Base-by-base conservation (phyloP, 2,888 invertebrate genomes). In the Clitarchus hookeri region DNA sequence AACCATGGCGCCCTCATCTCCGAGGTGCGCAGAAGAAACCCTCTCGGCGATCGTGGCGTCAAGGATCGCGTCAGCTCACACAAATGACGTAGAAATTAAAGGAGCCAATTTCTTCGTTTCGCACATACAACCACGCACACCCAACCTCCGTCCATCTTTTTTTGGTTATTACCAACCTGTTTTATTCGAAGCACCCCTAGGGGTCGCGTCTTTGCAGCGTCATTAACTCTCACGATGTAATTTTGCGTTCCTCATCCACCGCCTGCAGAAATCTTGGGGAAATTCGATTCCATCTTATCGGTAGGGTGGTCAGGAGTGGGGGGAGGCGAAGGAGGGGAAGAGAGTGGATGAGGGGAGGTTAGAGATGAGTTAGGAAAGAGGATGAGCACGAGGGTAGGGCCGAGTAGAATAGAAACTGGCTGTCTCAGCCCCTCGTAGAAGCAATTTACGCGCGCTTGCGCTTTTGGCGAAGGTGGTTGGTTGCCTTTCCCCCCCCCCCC, bases 201-300 rank as follows among this genome's bases (percentile, higher is more conserved):
- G 16, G 65, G 65, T 19, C n/a, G 65, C 65, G 65, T 65, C 65
- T 65, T 65, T 65, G 65, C 65, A 65, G 65, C 65, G 8, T 65
- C 65, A 65, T 65, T 65, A 65, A 65, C 65, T n/a, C 65, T 65
- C 16, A 65, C 65, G 65, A 65, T 65, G 65, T 65, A 65, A 65
- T 65, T 65, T 65, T 65, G 65, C 65, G 65, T 65, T 65, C n/a
- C 65, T 65, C 65, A 65, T 65, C 65, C 65, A 65, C 65, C 65
- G 65, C 65, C 65, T 65, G 65, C 65, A 65, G 65, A 65, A 65
- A 65, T 65, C 65, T 65, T 65, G 65, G 65, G 65, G 65, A 65
- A 65, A 65, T 65, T 65, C 65, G 65, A 65, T 65, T 65, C 65
- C 65, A n/a, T 65, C 65, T 65, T 65, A 65, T 65, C 65, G 65